A percentile compares a stretch with the other conserved stretches of the same genome.
These are phyloP conservation scores for Hydrotaea cyrtoneurina DNA, from an alignment of 2,888 invertebrate species.

Conservation along the genomic window DNA sequence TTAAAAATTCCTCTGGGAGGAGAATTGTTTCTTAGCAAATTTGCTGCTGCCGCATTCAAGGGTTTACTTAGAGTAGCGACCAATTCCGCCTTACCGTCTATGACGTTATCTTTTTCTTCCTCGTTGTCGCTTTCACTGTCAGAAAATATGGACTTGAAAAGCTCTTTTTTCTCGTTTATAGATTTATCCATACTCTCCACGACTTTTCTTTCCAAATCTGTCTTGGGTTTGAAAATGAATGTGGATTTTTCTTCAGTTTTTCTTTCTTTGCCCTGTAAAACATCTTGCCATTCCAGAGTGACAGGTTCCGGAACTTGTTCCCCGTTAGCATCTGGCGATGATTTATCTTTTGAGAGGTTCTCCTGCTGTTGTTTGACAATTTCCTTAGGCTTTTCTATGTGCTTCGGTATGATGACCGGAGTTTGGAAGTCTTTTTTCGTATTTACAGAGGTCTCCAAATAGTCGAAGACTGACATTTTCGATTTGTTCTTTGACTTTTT, in stretches of 20 bases:
- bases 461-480: slow-evolving; percentile 88
- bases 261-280: slow-evolving; percentile 41
- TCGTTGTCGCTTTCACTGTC: slow-evolving; percentile 87
- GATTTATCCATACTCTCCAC: slow-evolving; percentile 77
- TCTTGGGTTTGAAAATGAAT: slow-evolving; percentile 73
- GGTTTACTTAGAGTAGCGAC: slow-evolving; percentile 55
- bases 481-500: slow-evolving; percentile 76
- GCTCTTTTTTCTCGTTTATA: slow-evolving; percentile 85
- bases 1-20: slow-evolving; percentile 87
- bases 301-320: background rate
- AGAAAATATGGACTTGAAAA: slow-evolving; percentile 94
- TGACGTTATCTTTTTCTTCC: slow-evolving; percentile 80
- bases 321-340: background rate
- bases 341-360: background rate
- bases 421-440: slow-evolving; percentile 82
- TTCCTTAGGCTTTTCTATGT: slow-evolving; percentile 70
- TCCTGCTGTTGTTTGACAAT: slow-evolving; percentile 43
- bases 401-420: slow-evolving; percentile 79
- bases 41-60: slow-evolving; percentile 81
- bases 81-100: slow-evolving; percentile 65
- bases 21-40: slow-evolving; percentile 84
- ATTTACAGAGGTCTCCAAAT: slow-evolving; percentile 84
- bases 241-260: slow-evolving; percentile 39
- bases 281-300: slow-evolving; percentile 61
- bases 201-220: slow-evolving; percentile 76